phyloP scores from a whole-genome alignment of 2,797 vertebrate species.

The Telmatherina bonti region DNA sequence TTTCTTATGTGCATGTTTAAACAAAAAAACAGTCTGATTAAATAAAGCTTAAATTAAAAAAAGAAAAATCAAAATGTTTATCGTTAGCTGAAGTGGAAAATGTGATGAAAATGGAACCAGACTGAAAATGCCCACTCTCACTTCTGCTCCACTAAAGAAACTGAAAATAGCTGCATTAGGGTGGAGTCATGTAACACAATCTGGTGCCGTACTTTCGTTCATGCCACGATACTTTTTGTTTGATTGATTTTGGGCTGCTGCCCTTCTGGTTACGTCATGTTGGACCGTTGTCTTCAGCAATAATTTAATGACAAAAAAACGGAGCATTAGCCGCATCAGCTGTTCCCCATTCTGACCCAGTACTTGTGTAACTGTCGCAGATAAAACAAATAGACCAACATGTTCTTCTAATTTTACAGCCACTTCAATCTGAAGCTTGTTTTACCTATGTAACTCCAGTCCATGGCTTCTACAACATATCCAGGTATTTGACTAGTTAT shows the following conservation, averaged over 20 bases:
- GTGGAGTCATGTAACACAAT: neutral
- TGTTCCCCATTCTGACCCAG: conserved; percentile 1
- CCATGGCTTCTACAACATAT: neutral
- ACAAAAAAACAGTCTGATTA: neutral
- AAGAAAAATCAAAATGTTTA: neutral
- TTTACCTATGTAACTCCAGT: neutral
- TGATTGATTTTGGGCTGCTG: neutral
- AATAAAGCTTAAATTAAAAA: neutral
- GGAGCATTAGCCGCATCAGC: neutral
- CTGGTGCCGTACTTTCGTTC: neutral
- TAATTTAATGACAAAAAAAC: neutral
- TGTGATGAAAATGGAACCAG: neutral
- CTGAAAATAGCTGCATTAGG: neutral
- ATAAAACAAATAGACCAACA: neutral
- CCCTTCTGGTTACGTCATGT: conserved; percentile 2
- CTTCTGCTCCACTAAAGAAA: conserved; percentile 1
- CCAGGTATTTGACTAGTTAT: neutral
- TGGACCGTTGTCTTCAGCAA: neutral
- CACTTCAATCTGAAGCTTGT: neutral
- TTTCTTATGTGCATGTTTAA: neutral
- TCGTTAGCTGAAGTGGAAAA: neutral
- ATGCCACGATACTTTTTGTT: neutral
- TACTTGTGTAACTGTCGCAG: neutral
- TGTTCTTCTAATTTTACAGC: neutral
- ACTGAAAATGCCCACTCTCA: neutral